phyloP scores from a whole-genome alignment of 1,140 invertebrate genomes.

The Bombus superbus region DNA sequence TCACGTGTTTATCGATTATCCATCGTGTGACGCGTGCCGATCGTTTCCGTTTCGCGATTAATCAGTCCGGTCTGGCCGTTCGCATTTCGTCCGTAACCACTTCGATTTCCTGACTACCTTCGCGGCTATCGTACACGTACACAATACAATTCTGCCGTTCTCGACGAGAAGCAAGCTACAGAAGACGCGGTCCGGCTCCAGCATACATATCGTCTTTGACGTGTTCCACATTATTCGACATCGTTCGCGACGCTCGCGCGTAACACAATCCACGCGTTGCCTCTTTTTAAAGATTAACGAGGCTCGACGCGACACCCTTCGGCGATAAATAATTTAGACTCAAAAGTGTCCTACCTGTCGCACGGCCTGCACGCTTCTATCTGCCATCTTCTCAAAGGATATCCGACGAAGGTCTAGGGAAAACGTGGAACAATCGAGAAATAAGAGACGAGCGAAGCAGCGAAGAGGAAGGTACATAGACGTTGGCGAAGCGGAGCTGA shows the following conservation, averaged over 20 bases:
- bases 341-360: constrained; percentile 56
- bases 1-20: constrained; percentile 58
- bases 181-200: neutral
- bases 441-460: neutral
- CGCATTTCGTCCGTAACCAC: constrained; percentile 14
- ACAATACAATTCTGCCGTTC: neutral
- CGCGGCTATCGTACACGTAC: neutral
- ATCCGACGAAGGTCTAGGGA: constrained; percentile 9
- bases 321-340: constrained; percentile 64
- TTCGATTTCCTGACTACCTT: constrained; percentile 22
- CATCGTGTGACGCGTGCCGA: constrained; percentile 40
- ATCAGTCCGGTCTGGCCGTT: constrained; percentile 15
- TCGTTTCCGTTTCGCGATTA: constrained; percentile 48
- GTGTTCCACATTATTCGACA: neutral
- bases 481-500: neutral
- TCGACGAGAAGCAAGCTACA: neutral
- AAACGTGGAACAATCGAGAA: neutral
- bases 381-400: constrained; percentile 35
- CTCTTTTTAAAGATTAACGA: constrained; percentile 62
- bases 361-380: constrained; percentile 3
- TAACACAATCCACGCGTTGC: constrained; percentile 53
- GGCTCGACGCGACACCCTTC: constrained; percentile 41
- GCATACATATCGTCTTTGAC: neutral
- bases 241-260: neutral
- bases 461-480: neutral